Evolutionary conservation across 2,113 vertebrate species (phyloP).

Genomic region (Tringa solitaria): DNA sequence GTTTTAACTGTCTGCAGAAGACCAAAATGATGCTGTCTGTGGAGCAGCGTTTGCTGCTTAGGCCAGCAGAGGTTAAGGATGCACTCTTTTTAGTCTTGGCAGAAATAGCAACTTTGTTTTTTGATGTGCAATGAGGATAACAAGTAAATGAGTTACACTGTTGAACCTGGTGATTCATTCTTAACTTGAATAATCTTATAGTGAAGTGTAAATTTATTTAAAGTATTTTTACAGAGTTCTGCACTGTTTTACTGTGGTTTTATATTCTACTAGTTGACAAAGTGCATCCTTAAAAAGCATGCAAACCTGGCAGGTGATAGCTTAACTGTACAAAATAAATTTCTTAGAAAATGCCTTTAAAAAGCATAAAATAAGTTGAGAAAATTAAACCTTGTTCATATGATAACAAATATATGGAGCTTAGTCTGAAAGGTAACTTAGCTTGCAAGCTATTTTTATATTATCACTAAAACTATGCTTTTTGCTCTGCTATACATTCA

Average conservation of each 20-base stretch:
- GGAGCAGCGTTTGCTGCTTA: neutral
- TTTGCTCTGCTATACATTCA: neutral
- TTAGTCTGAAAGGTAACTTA: conserved; percentile 17
- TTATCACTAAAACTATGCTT: neutral
- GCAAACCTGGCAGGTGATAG: neutral
- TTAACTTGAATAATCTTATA: conserved; percentile 30
- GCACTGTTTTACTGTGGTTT: conserved; percentile 10
- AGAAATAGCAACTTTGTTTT: neutral
- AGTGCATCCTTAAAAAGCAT: conserved; percentile 16
- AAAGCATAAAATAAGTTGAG: neutral
- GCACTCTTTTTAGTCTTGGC: neutral
- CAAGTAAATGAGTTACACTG: neutral
- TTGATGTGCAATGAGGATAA: conserved; percentile 12
- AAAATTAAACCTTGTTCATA: neutral
- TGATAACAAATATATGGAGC: neutral
- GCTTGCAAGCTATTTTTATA: conserved; percentile 38
- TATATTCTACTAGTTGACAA: neutral
- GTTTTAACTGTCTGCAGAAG: neutral
- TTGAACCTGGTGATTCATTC: neutral
- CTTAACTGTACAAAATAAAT: neutral
- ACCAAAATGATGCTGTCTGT: neutral
- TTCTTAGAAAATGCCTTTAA: neutral
- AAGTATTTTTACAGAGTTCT: conserved; percentile 34
- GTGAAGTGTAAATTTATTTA: conserved; percentile 35
- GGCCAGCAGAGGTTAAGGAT: neutral